Conservation (phyloP, 2,888 invertebrate species). For the Caradrina clavipalpis region DNA sequence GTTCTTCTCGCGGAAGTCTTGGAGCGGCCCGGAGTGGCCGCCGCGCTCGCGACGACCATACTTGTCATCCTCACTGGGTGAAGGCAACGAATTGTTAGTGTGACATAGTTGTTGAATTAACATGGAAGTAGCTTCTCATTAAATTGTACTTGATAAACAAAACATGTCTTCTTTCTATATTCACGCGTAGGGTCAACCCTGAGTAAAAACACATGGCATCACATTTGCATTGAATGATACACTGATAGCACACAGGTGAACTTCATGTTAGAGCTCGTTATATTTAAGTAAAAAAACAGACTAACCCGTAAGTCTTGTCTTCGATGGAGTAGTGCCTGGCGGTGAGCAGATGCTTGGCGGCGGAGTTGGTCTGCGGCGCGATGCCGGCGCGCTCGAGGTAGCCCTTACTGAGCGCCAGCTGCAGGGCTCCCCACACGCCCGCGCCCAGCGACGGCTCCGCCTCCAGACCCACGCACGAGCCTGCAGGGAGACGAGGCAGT, state of each 20-base stretch:
- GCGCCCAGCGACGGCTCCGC: conserved; percentile 97
- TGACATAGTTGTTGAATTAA: too few species aligned
- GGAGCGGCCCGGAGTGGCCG: conserved; percentile 94
- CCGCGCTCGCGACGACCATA: conserved; percentile 91
- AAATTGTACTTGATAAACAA: neutral
- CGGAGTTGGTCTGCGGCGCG: conserved; percentile 91
- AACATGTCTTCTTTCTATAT: too few species aligned
- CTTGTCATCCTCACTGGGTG: conserved; percentile 61
- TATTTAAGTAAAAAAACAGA: neutral
- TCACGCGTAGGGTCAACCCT: too few species aligned
- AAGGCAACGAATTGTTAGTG: neutral
- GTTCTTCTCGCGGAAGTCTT: conserved; percentile 98
- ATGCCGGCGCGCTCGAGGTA: conserved; percentile 96
- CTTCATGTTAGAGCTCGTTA: neutral
- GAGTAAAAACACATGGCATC: too few species aligned
- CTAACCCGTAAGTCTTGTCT: conserved; percentile 78
- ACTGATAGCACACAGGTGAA: too few species aligned
- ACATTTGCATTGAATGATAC: too few species aligned
- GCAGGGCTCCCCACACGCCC: conserved; percentile 98
- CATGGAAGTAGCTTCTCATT: too few species aligned
- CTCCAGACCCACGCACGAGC: conserved; percentile 92
- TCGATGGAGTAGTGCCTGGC: conserved; percentile 74
- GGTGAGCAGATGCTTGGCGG: conserved; percentile 67
- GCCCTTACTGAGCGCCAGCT: conserved; percentile 98
- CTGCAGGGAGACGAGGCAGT: conserved; percentile 21